A percentile compares a stretch with the other conserved stretches of the same genome.
Conservation (phyloP, 2,113 vertebrate genomes). For the Phainopepla nitens region DNA sequence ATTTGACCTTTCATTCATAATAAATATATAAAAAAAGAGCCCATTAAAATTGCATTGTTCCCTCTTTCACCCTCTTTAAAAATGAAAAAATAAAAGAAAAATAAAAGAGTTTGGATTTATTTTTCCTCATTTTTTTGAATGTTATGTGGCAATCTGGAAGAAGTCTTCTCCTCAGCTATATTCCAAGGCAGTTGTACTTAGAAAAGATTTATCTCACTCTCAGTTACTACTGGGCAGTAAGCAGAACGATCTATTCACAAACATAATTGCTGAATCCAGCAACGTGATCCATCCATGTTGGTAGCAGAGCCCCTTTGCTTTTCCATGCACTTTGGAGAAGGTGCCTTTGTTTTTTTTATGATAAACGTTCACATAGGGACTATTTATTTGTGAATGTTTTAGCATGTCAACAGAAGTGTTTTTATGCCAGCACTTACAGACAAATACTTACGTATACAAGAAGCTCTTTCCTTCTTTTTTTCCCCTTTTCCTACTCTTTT, state of each 20-base stretch:
- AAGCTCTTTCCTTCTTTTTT: background rate
- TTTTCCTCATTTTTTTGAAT: background rate
- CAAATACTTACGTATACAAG: background rate
- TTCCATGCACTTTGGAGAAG: background rate
- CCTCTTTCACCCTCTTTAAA: too few species aligned
- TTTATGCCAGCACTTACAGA: background rate
- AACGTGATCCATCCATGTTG: background rate
- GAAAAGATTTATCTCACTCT: background rate
- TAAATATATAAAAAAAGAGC: background rate
- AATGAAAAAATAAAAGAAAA: too few species aligned
- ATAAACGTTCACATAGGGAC: background rate
- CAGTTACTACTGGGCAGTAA: background rate
- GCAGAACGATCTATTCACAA: background rate
- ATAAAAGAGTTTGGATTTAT: background rate
- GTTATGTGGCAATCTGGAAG: background rate
- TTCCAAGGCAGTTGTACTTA: background rate
- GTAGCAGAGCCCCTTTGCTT: background rate
- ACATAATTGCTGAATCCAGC: background rate
- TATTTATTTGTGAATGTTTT: background rate
- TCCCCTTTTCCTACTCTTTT: background rate
- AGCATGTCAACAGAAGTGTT: background rate
- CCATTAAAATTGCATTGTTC: background rate
- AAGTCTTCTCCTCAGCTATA: background rate
- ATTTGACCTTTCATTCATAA: background rate
- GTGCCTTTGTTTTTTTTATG: background rate